Evolutionary conservation across 2,797 vertebrate species (phyloP).

Genomic region (Coregonus sp.): DNA sequence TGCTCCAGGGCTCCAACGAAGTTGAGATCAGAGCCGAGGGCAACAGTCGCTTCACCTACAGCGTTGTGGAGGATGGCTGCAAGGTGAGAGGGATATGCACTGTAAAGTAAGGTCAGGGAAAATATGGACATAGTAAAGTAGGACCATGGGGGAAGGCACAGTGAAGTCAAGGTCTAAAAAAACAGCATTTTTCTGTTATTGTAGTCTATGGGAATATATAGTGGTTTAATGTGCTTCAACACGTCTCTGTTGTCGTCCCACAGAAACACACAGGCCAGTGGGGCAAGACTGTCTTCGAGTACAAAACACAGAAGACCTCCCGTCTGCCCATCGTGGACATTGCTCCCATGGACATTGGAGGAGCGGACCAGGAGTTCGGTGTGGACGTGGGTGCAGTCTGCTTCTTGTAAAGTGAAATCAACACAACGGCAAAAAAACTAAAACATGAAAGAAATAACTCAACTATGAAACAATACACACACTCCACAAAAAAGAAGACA

Average conservation of each 20-base stretch:
- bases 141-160: background rate
- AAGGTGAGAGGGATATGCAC: constrained; percentile 76
- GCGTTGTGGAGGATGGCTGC: constrained; percentile 91
- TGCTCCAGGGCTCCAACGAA: constrained; percentile 94
- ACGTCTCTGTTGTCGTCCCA: constrained; percentile 41
- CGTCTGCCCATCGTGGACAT: constrained; percentile 97
- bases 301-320: constrained; percentile 97
- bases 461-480: constrained; percentile 64
- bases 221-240: constrained; percentile 21
- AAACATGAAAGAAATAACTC: constrained; percentile 76
- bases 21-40: constrained; percentile 96
- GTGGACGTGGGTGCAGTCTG: constrained; percentile 94
- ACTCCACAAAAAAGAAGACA: constrained; percentile 79
- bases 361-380: constrained; percentile 95
- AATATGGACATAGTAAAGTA: background rate
- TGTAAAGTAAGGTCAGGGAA: background rate
- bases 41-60: constrained; percentile 96
- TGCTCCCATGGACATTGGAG: constrained; percentile 98
- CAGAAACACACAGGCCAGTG: constrained; percentile 96
- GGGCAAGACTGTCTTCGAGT: constrained; percentile 97
- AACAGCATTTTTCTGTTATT: constrained; percentile 1
- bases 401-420: constrained; percentile 92
- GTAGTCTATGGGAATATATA: background rate
- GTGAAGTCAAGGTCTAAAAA: background rate
- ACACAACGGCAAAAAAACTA: constrained; percentile 68